These are phyloP conservation scores for Galerucella pusilla DNA, from an alignment of 2,888 invertebrate species.

Conservation along the genomic window DNA sequence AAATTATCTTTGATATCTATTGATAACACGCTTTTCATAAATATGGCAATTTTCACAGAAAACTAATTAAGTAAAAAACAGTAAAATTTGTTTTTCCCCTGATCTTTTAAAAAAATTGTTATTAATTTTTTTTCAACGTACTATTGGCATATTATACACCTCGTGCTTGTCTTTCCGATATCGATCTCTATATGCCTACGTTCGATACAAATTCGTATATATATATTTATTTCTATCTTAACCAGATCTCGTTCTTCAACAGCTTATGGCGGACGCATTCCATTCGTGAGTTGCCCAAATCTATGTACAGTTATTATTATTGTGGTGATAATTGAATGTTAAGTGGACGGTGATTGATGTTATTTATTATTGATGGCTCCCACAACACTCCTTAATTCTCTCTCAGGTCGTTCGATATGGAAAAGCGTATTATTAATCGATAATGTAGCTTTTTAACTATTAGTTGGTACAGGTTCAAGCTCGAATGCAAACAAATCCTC, in stretches of 20 bases:
- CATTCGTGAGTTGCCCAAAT: slow-evolving; percentile 36
- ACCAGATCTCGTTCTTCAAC: slow-evolving; percentile 23
- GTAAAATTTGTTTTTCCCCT: too few relatives aligned
- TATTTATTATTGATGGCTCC: slow-evolving; percentile 40
- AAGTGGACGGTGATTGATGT: slow-evolving; percentile 40
- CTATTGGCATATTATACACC: not conserved
- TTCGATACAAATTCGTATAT: slow-evolving; percentile 7
- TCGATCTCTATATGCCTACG: slow-evolving; percentile 4
- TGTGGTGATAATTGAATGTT: slow-evolving; percentile 41
- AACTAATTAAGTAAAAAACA: too few relatives aligned
- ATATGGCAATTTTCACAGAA: too few relatives aligned
- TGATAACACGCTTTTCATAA: too few relatives aligned
- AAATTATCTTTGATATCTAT: too few relatives aligned
- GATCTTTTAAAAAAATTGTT: not conserved
- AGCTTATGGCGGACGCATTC: slow-evolving; percentile 25
- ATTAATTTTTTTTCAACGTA: not conserved
- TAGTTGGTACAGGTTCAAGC: not conserved
- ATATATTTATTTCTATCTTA: slow-evolving; percentile 22
- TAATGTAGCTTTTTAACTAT: not conserved
- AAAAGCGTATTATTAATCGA: slow-evolving; percentile 1
- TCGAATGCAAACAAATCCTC: not conserved
- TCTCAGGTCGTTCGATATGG: slow-evolving; percentile 1
- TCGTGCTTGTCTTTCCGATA: not conserved
- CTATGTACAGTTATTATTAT: slow-evolving; percentile 40
- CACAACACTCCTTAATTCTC: slow-evolving; percentile 39